Evolutionary conservation across 64 coral and sea anemone species (phyloP), one percentile per base, ranked within the genome.

Genomic region (Hydrozoanthus tunicans): DNA sequence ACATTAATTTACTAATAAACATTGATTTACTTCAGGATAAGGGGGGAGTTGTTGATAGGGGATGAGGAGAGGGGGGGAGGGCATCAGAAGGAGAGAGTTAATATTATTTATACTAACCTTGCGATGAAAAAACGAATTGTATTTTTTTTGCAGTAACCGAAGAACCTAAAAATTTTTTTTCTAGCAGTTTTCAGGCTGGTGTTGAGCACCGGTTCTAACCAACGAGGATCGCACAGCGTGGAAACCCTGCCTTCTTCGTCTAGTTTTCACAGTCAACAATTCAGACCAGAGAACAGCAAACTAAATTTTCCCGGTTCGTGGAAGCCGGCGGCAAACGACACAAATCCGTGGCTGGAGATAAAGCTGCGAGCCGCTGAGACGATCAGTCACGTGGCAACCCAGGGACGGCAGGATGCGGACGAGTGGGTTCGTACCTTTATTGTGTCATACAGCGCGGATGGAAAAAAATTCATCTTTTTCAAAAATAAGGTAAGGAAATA

Each of bases 301-400:
- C 54, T 91, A 0, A 57, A 55, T 68, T 64, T 58, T 17, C 27
- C 6, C 20, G 85, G 73, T 10, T 68, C 70, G 43, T 91, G 89
- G 89, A 79, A 67, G 27, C 72, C 89, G 5, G 64, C 15, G 52
- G 51, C 3, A 20, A 68, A 80, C 53, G 89, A 91, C n/a, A 52
- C 15, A 14, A 10, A 53, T 79, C 89, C 89, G 0, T 91, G 89
- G 89, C 26, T 91, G 32, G 56, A 79, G 54, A 61, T 91, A 25
- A 59, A 91, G 13, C 24, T 91, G 0, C 66, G 53, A 7, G 13
- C 32, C n/a, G 27, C 54, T 79, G 77, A 59, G 54, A 71, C 53
- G 12, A 23, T 91, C 14, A 69, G 58, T 43, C 76, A 60, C 9
- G 43, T 91, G 53, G 62, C 25, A 56, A 91, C 63, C 8, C 77